Base-by-base conservation (phyloP, 2,888 invertebrate genomes). In the Lamproptera curius region DNA sequence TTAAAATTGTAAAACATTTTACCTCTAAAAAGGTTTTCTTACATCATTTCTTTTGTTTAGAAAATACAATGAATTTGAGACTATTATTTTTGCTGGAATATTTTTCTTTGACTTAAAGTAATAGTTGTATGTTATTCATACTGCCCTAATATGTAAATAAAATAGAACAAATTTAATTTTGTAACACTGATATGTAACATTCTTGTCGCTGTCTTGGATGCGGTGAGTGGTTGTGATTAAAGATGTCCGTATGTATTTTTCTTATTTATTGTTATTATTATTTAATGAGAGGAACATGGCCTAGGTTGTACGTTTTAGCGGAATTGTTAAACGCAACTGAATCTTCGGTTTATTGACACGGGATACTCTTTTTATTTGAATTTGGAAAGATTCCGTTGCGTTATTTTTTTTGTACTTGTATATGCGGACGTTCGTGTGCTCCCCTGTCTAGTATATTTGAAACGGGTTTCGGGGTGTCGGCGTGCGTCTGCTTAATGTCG, bases 171-270 rank as follows among this genome's bases (percentile, higher is more conserved):
- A 35, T 45, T 43, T 28, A 11, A 15, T 31, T 26, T 46, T 52
- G 36, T 51, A 55, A 52, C 43, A 26, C 40, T 48, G 47, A 43
- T 50, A 46, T 56, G 47, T 35, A 56, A 52, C 52, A 59, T 60
- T 43, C 54, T 46, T 58, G 59, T 63, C 57, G 58, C 63, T 65
- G 63, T 70, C 67, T 62, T 61, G 58, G 56, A 58, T 62, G 56
- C 55, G 55, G n/a, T 31, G 63, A 52, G 52, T 50, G 71, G 71
- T 73, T 73, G 72, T 73, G 73, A 72, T 31, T 59, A 58, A 48
- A 56, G 57, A 63, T 40, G 41, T 49, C 55, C 53, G 53, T n/a
- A 57, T 65, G 65, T 61, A 60, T 63, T 64, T 70, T 64, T 61
- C 64, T 55, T 53, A 52, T 62, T 58, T 57, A 48, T 53, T 52